These are phyloP conservation scores for Eonycteris spelaea DNA, from an alignment of 2,113 vertebrate genomes.

Conservation along the genomic window DNA sequence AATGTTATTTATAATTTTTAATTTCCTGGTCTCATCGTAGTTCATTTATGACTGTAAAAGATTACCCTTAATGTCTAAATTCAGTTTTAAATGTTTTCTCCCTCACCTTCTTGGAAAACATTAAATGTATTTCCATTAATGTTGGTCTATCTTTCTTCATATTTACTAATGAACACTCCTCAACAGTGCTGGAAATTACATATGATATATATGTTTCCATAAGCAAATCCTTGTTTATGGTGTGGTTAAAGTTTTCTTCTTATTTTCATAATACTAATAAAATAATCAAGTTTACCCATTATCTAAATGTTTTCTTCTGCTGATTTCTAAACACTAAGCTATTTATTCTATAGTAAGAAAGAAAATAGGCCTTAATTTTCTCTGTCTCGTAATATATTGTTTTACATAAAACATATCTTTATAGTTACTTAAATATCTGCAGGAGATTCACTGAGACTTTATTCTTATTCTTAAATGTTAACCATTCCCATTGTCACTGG, in stretches of 20 bases:
- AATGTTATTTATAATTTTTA: neutral
- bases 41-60: neutral
- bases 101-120: neutral
- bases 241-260: neutral
- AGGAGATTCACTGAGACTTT: neutral
- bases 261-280: neutral
- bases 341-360: neutral
- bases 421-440: neutral
- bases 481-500: neutral
- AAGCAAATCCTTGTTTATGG: neutral
- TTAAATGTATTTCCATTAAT: neutral
- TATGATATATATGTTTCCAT: neutral
- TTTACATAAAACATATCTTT: neutral
- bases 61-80: neutral
- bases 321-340: neutral
- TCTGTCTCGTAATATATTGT: neutral
- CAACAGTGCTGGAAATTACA: neutral
- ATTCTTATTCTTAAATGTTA: neutral
- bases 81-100: neutral
- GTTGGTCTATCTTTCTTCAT: neutral
- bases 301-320: neutral
- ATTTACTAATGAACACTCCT: neutral
- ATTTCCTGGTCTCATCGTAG: neutral
- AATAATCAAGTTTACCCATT: neutral
- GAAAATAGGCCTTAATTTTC: neutral